Base-by-base conservation (phyloP, 1,140 invertebrate species). In the Drosophila sulfurigaster region DNA sequence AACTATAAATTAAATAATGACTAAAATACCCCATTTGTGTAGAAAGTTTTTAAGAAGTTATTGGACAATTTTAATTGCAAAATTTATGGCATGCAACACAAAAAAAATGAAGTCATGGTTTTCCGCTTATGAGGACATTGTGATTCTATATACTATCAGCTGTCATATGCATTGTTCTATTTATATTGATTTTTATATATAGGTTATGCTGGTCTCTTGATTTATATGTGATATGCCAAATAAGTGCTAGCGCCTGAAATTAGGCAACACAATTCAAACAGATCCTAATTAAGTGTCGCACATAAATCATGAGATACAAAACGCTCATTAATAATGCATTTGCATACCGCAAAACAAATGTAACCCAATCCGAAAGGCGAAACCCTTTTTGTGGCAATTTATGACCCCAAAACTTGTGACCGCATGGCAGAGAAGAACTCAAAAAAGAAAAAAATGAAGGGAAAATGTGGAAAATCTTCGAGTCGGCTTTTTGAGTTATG, bases 271-370 rank as follows among this genome's bases (percentile, higher is more conserved):
- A 75, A 69, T 65, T 82, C 74, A 73, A 64, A 52, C 70, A 75
- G 75, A 75, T 69, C 77, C 83, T 89, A 89, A 88, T 88, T 88
- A 88, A 81, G 66, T 88, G 85, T 70, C 66, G 49, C 54, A 41
- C 80, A 87, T 89, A 89, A 88, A 88, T 89, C 83, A 89, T 62
- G 28, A 25, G 11, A 49, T 15, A 43, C 59, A 75, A 75, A 71
- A 49, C 62, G 67, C 85, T 88, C 83, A 89, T 88, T 88, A 88
- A 83, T 88, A 88, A 88, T 75, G 67, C 78, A 89, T 89, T 87
- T 88, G 75, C 83, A 83, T 72, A 56, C 67, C 57, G 32, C 63
- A 77, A 25, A 64, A 83, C 78, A 80, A 80, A 76, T 88, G 80
- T 67, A 82, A 67, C 79, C 71, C 67, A 72, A 70, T 69, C 73